Evolutionary conservation across 2,113 vertebrate species (phyloP).

Genomic region (Microcebus griseorufus): DNA sequence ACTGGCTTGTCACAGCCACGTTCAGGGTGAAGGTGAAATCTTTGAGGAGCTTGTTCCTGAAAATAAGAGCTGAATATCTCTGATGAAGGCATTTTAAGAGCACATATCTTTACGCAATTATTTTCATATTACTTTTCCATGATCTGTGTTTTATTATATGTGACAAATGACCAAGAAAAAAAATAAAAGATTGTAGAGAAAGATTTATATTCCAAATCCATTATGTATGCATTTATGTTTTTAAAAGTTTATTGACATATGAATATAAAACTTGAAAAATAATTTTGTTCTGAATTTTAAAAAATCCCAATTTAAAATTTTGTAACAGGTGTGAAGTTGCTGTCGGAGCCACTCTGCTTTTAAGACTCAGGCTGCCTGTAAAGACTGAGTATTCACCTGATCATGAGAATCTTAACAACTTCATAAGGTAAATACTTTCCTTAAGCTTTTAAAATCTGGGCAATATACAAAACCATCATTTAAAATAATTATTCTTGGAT

Average conservation of each 20-base stretch:
- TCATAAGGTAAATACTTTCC: constrained; percentile 71
- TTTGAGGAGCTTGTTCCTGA: constrained; percentile 74
- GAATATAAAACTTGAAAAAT: background rate
- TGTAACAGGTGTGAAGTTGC: constrained; percentile 70
- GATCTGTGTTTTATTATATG: background rate
- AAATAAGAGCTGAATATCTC: constrained; percentile 75
- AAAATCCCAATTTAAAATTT: constrained; percentile 58
- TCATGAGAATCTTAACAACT: constrained; percentile 40
- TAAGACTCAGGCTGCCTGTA: constrained; percentile 54
- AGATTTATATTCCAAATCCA: background rate
- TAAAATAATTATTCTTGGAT: constrained; percentile 57
- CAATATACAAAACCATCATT: constrained; percentile 70
- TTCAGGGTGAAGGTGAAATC: constrained; percentile 80
- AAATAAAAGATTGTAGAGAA: background rate
- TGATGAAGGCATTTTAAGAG: constrained; percentile 63
- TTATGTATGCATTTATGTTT: background rate
- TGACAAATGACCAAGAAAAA: background rate
- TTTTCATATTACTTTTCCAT: background rate
- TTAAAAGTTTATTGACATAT: background rate
- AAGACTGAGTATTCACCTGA: constrained; percentile 52
- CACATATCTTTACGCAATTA: constrained; percentile 52
- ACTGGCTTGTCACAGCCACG: constrained; percentile 81
- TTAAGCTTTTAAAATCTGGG: constrained; percentile 68
- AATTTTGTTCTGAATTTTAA: constrained; percentile 45
- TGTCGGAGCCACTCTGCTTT: constrained; percentile 61